These are phyloP conservation scores for Pelagia noctiluca DNA, from an alignment of 30 jellyfish, hydroid and myxozoan genomes.

Conservation along the genomic window DNA sequence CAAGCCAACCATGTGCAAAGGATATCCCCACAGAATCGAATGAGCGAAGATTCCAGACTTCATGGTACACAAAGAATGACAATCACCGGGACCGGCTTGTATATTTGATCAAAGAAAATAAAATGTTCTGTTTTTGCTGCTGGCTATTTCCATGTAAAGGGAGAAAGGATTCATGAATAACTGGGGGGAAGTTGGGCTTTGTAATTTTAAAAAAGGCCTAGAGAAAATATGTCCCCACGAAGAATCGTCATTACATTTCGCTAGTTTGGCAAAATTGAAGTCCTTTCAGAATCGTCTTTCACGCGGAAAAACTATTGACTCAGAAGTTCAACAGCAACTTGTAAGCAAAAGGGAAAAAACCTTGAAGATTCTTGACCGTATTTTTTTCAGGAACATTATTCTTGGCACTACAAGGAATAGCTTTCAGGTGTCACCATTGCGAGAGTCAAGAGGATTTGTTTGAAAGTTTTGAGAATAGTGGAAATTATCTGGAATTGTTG, in stretches of 20 bases:
- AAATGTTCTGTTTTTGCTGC: conserved; percentile 43
- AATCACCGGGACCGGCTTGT: conserved; percentile 35
- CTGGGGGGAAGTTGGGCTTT: conserved; percentile 40
- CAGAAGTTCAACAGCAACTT: conserved; percentile 29
- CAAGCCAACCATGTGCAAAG: conserved; percentile 45
- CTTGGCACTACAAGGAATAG: conserved; percentile 60
- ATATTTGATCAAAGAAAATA: conserved; percentile 5
- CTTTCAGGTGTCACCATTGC: conserved; percentile 62
- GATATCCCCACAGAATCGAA: conserved; percentile 35
- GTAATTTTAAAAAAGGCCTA: conserved; percentile 21
- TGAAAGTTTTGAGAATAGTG: conserved; percentile 41
- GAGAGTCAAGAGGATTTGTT: conserved; percentile 57
- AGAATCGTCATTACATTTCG: conserved; percentile 2
- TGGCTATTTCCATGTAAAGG: conserved; percentile 31
- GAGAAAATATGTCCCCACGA: conserved; percentile 21
- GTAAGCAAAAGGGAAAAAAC: conserved; percentile 39
- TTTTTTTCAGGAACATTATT: conserved; percentile 58
- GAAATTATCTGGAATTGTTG: conserved; percentile 63
- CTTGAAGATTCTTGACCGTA: conserved; percentile 31
- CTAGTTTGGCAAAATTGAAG: conserved; percentile 39
- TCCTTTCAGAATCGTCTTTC: conserved; percentile 33
- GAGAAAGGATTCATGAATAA: conserved; percentile 27
- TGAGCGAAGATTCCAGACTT: conserved; percentile 28
- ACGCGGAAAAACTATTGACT: conserved; percentile 33
- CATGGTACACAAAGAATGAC: conserved; percentile 21